Conservation (phyloP, 2,888 invertebrate genomes). For the Drosophila tanythrix region DNA sequence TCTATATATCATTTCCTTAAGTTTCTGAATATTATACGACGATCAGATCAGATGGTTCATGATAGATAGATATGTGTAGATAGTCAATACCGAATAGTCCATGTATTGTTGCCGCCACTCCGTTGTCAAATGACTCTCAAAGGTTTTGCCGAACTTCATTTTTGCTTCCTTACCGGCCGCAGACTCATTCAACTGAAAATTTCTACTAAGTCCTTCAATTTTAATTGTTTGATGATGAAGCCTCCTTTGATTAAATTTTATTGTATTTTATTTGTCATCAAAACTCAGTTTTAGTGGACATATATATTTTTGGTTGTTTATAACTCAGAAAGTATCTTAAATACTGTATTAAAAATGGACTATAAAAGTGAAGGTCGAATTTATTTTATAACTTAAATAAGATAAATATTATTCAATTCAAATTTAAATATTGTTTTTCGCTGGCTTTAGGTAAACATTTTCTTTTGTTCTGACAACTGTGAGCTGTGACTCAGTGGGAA, state of each 20-base stretch:
- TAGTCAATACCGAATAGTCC: conserved; percentile 88
- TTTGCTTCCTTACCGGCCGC: neutral
- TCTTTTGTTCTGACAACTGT: neutral
- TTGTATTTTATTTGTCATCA: neutral
- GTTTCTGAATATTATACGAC: conserved; percentile 84
- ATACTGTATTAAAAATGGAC: neutral
- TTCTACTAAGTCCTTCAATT: neutral
- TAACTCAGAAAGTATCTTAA: neutral
- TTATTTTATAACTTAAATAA: neutral
- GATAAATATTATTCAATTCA: neutral
- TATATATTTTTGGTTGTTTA: neutral
- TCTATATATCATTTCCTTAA: conserved; percentile 95
- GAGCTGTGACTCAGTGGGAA: conserved; percentile 10
- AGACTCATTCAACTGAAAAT: neutral
- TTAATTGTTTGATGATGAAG: neutral
- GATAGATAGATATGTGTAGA: neutral
- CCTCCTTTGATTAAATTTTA: neutral
- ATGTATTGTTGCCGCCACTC: conserved; percentile 99
- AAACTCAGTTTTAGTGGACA: neutral
- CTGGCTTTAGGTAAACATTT: neutral
- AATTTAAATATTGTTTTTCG: neutral
- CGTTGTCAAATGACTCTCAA: conserved; percentile 97
- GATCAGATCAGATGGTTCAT: neutral
- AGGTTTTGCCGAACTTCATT: conserved; percentile 99
- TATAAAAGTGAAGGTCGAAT: neutral